These are phyloP conservation scores for Caranx melampygus DNA, from an alignment of 2,113 vertebrate genomes.

Conservation along the genomic window DNA sequence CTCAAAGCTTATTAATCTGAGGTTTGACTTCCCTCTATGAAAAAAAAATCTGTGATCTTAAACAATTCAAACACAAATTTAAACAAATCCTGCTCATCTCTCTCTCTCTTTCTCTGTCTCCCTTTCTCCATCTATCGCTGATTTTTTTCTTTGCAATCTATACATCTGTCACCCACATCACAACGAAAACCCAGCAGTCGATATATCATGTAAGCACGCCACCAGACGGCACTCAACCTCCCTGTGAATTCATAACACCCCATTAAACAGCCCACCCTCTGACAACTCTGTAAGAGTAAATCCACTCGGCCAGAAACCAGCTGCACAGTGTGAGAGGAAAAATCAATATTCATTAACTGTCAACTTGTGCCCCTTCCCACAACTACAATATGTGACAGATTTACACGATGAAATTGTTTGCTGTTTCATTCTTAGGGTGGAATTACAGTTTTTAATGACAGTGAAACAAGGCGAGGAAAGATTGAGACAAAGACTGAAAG, in stretches of 20 bases:
- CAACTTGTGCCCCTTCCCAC: constrained; percentile 63
- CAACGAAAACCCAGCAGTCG: constrained; percentile 40
- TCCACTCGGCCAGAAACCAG: constrained; percentile 68
- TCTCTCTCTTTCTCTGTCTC: background rate
- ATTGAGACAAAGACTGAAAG: constrained; percentile 9
- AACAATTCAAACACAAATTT: constrained; percentile 32
- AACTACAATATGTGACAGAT: constrained; percentile 53
- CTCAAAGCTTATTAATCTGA: constrained; percentile 52
- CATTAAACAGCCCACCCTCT: constrained; percentile 68
- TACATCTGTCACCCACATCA: constrained; percentile 19
- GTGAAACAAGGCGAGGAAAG: background rate
- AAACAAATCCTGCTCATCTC: background rate
- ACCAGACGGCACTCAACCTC: constrained; percentile 54
- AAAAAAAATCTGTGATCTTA: constrained; percentile 33
- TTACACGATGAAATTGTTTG: constrained; percentile 62
- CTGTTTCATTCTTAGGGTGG: constrained; percentile 53
- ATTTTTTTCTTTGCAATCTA: constrained; percentile 4
- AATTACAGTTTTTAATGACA: constrained; percentile 46
- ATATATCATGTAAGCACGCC: constrained; percentile 49
- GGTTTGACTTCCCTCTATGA: constrained; percentile 7
- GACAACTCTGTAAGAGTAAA: constrained; percentile 69
- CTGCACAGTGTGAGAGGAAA: constrained; percentile 59
- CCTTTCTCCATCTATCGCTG: background rate
- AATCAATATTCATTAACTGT: constrained; percentile 80
- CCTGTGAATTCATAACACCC: constrained; percentile 66